Conservation (phyloP, 2,888 invertebrate species). For the Penaeus monodon region DNA sequence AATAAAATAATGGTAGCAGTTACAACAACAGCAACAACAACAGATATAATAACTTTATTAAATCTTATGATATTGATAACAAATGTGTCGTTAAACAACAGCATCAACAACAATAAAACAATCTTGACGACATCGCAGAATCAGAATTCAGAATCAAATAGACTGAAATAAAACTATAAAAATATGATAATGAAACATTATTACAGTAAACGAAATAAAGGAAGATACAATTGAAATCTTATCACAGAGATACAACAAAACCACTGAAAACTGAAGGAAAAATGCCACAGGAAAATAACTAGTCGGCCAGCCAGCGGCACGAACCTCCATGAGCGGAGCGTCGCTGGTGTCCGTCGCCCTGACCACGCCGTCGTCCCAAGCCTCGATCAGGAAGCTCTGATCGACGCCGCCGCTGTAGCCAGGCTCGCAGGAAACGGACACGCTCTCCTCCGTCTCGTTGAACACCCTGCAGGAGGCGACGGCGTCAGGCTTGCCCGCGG, state of each 20-base stretch:
- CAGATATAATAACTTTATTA: no score
- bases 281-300: no score
- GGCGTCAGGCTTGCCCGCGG: slow-evolving; percentile 63
- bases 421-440: slow-evolving; percentile 60
- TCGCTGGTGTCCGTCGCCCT: slow-evolving; percentile 61
- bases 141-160: no score
- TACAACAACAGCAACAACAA: no score
- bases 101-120: no score
- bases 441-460: slow-evolving; percentile 64
- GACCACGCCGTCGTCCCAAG: slow-evolving; percentile 62
- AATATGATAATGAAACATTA: background rate
- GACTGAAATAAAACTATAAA: no score
- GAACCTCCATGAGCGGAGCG: slow-evolving; percentile 50
- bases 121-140: no score
- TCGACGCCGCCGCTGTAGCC: slow-evolving; percentile 64
- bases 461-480: slow-evolving; percentile 58
- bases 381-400: slow-evolving; percentile 62
- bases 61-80: no score
- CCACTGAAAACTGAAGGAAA: no score
- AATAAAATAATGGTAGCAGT: no score
- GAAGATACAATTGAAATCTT: background rate
- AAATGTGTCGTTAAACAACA: no score
- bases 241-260: no score
- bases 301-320: background rate
- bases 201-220: background rate